These are phyloP conservation scores for Apotomis capreana DNA, from an alignment of 2,888 invertebrate genomes.

Conservation along the genomic window DNA sequence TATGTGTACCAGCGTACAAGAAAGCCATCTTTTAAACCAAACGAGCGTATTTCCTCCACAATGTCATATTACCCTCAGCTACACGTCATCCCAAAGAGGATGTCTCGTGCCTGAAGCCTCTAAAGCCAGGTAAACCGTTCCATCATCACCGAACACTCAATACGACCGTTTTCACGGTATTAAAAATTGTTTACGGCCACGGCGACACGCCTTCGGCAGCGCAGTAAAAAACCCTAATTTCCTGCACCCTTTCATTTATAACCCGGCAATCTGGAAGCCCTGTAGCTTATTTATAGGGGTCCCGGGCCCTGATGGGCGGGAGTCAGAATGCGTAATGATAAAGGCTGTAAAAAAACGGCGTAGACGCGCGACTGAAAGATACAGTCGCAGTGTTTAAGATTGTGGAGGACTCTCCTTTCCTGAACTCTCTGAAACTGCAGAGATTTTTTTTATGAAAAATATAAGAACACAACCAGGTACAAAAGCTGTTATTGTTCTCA, in stretches of 20 bases:
- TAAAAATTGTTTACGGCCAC: slow-evolving; percentile 78
- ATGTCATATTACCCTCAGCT: slow-evolving; percentile 5
- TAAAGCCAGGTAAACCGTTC: slow-evolving; percentile 57
- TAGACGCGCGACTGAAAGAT: slow-evolving; percentile 53
- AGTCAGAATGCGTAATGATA: slow-evolving; percentile 80
- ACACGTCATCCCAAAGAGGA: slow-evolving; percentile 7
- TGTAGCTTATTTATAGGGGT: slow-evolving; percentile 80
- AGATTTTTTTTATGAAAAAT: no score
- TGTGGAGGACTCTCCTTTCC: neutral
- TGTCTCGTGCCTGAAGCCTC: slow-evolving; percentile 13
- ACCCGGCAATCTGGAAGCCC: slow-evolving; percentile 79
- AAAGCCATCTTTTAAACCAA: neutral
- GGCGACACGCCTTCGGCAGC: slow-evolving; percentile 64
- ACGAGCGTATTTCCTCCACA: slow-evolving; percentile 6
- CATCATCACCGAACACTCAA: slow-evolving; percentile 67
- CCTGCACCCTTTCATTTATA: slow-evolving; percentile 83
- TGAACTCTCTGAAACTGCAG: no score
- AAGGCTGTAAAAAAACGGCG: slow-evolving; percentile 68
- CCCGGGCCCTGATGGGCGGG: slow-evolving; percentile 75
- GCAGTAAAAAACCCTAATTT: slow-evolving; percentile 83
- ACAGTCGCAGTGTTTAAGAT: neutral
- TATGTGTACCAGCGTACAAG: neutral
- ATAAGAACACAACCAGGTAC: no score
- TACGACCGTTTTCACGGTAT: slow-evolving; percentile 69
- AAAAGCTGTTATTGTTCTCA: no score